Evolutionary conservation across 1,140 invertebrate species (phyloP), one percentile per base, ranked within the genome.

Genomic region (Monomorium pharaonis): DNA sequence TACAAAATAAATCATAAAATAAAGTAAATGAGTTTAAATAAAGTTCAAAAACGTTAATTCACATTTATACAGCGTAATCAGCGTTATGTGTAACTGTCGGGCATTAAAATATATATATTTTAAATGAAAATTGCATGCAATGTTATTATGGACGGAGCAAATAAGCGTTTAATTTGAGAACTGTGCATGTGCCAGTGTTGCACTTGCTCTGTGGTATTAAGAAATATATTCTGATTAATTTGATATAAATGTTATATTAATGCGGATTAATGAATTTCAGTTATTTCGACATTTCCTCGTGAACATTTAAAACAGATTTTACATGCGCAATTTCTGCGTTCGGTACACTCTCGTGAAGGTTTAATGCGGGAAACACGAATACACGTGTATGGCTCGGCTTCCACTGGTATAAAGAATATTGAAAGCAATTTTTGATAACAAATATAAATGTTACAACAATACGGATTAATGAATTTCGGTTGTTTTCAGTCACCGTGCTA

Each of bases 101-200:
- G 63, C 63, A 27, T 77, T 63, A 77, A 62, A 77, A 80, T 80
- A 69, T 69, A 80, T 80, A 51, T 51, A 80, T 80, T 42, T 51
- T 9, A 80, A 80, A 80, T 80, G 62, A 80, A 69, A 80, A 62
- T 69, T 67, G 30, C 44, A 80, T 80, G 9, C 62, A 51, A 80
- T 42, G 44, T 80, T 69, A 69, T 51, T 80, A 67, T 80, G 49
- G 75, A 77, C 74, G 42, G 62, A 21, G 47, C 14, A 80, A 65
- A 78, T 78, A 78, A 78, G 76, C 62, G 27, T 51, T 80, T 80
- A 67, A 80, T 67, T 49, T 67, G 62, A 80, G 76, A 67, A 69
- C 47, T 69, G 62, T 49, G 14, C 76, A 51, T 42, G 44, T 51
- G 76, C 44, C 37, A n/a, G n/a, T n/a, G 27, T n/a, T 67, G 44